Base-by-base conservation (phyloP, 2,797 vertebrate species). In the Percopsis omiscomaycus region DNA sequence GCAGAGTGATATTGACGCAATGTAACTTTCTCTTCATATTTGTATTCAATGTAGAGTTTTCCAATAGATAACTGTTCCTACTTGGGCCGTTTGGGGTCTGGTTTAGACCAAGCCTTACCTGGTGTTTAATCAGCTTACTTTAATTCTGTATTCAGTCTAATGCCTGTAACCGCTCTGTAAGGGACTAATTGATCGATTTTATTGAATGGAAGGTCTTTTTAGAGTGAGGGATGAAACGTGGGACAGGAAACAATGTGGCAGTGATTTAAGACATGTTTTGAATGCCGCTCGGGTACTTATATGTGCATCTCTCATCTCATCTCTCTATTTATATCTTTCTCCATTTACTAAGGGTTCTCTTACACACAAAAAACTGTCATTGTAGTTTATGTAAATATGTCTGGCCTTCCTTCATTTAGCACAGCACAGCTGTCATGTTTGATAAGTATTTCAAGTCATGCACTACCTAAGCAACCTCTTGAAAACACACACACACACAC, bases 181-280 rank as follows among this genome's bases (percentile, higher is more conserved):
- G 52, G 11, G 64, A 71, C 66, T 64, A 48, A 16, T 22, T 69
- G 62, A 79, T 68, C 79, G 68, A 76, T 80, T 58, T 42, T 62
- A 74, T 27, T 28, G 60, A 74, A 60, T 71, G 65, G 63, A 73
- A 46, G 66, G 64, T 12, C 30, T 65, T 71, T 69, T 67, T 15
- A 55, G 51, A 63, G 47, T 12, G 32, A 53, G 42, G 55, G 66
- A 61, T 65, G 49, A 61, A 61, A 73, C 74, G 64, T 63, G 70
- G 60, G 57, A 62, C 66, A 60, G 62, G 64, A 73, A 88, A 81
- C 72, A 80, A 61, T 72, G 61, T 57, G 46, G 61, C 61, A 27
- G 70, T 81, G 74, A 74, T 73, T 78, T 76, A 78, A 47, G 66
- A 78, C 72, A 77, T 69, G 64, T 71, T 78, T 75, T 62, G 55